Percentiles rank a stretch among this genome's conserved stretches.
Conservation (phyloP, 1,140 invertebrate species). For the Chrysoperla carnea region DNA sequence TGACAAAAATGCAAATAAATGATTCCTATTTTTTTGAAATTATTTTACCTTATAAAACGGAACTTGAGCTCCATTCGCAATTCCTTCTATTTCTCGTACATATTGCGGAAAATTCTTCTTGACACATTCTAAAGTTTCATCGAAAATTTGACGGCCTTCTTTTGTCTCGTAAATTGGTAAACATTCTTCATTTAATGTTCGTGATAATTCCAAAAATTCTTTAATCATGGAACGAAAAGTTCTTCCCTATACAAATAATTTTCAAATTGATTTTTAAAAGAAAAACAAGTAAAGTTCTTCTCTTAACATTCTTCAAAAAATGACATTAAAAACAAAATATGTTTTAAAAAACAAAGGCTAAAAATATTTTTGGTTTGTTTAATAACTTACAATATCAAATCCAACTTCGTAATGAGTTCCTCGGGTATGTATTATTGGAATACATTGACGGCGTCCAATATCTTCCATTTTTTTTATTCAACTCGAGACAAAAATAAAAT, state of each 20-base stretch:
- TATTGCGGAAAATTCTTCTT: conserved; percentile 62
- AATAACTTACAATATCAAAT: conserved; percentile 56
- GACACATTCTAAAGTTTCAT: conserved; percentile 47
- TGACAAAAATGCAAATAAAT: no score
- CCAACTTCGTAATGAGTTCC: conserved; percentile 75
- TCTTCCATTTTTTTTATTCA: conserved; percentile 5
- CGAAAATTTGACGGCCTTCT: conserved; percentile 48
- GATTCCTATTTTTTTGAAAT: no score
- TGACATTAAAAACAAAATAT: not conserved
- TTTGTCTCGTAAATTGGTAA: conserved; percentile 49
- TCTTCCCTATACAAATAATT: conserved; percentile 41
- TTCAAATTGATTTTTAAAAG: not conserved
- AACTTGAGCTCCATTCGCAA: conserved; percentile 62
- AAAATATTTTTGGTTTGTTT: no score
- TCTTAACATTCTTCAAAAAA: no score
- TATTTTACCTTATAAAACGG: conserved; percentile 58
- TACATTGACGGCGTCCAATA: conserved; percentile 38
- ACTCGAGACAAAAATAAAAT: no score
- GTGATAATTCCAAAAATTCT: conserved; percentile 39
- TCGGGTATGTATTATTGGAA: conserved; percentile 56
- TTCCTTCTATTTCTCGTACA: conserved; percentile 62
- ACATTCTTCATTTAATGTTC: conserved; percentile 44
- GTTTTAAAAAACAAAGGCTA: not conserved
- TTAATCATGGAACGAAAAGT: conserved; percentile 58
- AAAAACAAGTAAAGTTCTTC: not conserved